A percentile compares a stretch with the other conserved stretches of the same genome.
These are phyloP conservation scores for Oreochromis spilurus DNA, from an alignment of 2,113 vertebrate species.

Conservation along the genomic window DNA sequence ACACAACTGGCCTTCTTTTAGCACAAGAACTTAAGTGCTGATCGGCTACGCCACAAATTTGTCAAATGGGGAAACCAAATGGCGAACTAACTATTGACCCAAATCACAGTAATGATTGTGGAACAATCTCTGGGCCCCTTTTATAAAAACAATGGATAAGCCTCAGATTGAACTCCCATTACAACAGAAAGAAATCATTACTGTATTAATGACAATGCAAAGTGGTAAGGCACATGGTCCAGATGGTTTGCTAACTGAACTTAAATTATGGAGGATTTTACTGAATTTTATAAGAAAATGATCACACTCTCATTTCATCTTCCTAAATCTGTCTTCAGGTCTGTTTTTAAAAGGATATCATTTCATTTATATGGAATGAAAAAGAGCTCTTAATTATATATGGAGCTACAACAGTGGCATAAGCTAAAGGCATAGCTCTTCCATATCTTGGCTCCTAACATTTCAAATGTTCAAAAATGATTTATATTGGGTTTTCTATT, in stretches of 20 bases:
- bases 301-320: not conserved
- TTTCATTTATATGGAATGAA: not conserved
- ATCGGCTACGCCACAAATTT: rapidly evolving
- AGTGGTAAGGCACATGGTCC: not conserved
- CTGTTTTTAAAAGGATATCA: not conserved
- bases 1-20: not conserved
- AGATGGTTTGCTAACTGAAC: not conserved
- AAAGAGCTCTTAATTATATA: not conserved
- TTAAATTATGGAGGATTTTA: not conserved
- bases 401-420: not conserved
- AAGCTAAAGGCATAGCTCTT: not conserved
- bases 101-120: not conserved
- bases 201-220: not conserved
- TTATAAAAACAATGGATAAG: not conserved
- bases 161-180: not conserved
- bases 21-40: not conserved
- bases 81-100: not conserved
- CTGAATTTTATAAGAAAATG: not conserved
- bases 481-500: not conserved
- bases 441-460: not conserved
- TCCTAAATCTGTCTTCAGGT: not conserved
- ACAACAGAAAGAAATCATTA: not conserved
- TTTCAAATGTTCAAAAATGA: not conserved
- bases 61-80: not conserved
- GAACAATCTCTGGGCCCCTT: not conserved